phyloP scores from a whole-genome alignment of 2,113 vertebrate species.

The Toxotes chatareus region DNA sequence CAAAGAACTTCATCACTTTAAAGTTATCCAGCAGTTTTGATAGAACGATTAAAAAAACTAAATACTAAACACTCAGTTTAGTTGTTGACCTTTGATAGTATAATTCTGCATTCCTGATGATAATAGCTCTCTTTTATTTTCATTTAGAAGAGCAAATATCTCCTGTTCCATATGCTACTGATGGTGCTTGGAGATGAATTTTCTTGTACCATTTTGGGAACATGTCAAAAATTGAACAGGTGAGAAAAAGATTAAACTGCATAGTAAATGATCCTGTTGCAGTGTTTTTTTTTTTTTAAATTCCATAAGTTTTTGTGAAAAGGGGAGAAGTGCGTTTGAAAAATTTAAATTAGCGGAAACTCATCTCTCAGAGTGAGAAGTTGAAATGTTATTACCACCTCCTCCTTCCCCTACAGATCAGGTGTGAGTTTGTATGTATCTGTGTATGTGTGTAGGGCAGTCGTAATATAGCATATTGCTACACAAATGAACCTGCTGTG shows the following conservation, averaged over 20 bases:
- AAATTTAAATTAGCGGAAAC: conserved; percentile 32
- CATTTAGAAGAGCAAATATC: background rate
- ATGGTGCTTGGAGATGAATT: background rate
- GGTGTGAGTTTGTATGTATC: conserved; percentile 26
- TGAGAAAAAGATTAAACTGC: background rate
- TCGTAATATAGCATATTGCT: conserved; percentile 46
- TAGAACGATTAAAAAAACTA: too few species aligned
- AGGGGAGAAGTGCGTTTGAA: background rate
- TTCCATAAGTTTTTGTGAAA: background rate
- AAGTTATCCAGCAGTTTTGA: too few species aligned
- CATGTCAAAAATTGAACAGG: background rate
- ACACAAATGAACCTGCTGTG: conserved; percentile 58
- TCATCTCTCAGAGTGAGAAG: conserved; percentile 31
- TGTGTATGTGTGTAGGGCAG: conserved; percentile 38
- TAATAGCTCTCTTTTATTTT: background rate
- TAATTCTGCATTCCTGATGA: background rate
- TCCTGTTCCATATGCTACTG: background rate
- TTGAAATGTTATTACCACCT: conserved; percentile 26
- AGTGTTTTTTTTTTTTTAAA: background rate
- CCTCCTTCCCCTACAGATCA: background rate
- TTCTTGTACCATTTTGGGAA: background rate
- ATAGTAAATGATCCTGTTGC: background rate
- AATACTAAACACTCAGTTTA: background rate
- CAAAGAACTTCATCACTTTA: too few species aligned
- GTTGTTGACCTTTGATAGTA: background rate